Evolutionary conservation across 1,140 invertebrate genomes (phyloP).

Genomic region (Eueides isabella): DNA sequence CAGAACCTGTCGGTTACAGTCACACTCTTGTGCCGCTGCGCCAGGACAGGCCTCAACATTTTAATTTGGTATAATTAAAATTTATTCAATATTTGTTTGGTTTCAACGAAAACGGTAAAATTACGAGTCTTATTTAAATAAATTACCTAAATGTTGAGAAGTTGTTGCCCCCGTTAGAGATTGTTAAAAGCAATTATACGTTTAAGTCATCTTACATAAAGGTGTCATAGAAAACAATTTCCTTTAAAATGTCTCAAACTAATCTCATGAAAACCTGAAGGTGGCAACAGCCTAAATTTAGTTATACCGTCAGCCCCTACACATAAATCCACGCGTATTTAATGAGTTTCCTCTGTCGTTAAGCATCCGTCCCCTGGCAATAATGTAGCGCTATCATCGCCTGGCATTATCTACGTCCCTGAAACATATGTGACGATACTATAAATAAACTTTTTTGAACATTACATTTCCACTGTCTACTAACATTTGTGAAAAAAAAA

Average conservation of each 20-base stretch:
- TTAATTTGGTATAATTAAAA: no score
- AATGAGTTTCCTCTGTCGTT: slow-evolving; percentile 77
- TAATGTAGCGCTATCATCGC: slow-evolving; percentile 72
- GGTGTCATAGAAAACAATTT: slow-evolving; percentile 1
- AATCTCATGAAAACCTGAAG: slow-evolving; percentile 24
- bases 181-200: background rate
- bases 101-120: no score
- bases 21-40: no score
- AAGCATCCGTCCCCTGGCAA: slow-evolving; percentile 66
- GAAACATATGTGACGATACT: slow-evolving; percentile 54
- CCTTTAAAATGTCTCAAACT: background rate
- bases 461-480: background rate
- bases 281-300: slow-evolving; percentile 39
- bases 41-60: no score
- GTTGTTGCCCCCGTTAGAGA: background rate
- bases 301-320: slow-evolving; percentile 46
- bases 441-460: slow-evolving; percentile 24
- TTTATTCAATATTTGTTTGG: no score
- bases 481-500: background rate
- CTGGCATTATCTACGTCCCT: slow-evolving; percentile 62
- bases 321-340: slow-evolving; percentile 74
- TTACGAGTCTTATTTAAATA: no score
- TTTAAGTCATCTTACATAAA: background rate
- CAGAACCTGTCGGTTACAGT: no score
- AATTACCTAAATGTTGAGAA: no score